Base-by-base conservation (phyloP, 2,888 invertebrate species). In the Rugalucina vietnamica region DNA sequence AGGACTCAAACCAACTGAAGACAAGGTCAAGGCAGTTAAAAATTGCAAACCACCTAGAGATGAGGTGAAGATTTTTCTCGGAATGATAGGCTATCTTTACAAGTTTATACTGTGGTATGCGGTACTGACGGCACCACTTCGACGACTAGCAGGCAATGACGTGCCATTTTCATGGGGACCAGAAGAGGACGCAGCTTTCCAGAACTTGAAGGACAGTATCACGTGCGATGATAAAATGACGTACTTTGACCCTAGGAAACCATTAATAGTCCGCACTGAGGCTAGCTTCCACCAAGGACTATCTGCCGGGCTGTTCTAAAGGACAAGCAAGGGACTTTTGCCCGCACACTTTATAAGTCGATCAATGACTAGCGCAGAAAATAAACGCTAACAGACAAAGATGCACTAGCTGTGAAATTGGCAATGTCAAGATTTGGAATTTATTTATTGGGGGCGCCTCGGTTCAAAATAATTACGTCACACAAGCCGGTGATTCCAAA, bases 401-500 rank as follows among this genome's bases (percentile, higher is more conserved):
- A 54, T 54, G 54, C 54, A 21, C 4, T 54, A 4, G 54, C 54
- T 54, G 54, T 54, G 21, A 65, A 8, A 65, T 69, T 71, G 79
- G 76, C 76, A n/a, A 71, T 50, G 69, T 24, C 37, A 34, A 5
- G 71, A 65, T 75, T 83, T 50, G 27, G 75, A 18, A 79, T 79
- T 4, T 76, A 83, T 37, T 37, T 79, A 43, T 29, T 77, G 57
- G 78, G 84, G 54, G 81, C 84, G 27, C 77, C 81, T 50, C 74
- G 39, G 34, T 77, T 81, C 76, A 77, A 74, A 27, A 81, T 81
- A n/a, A 73, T 81, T n/a, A 84, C 84, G 21, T 34, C 71, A 37
- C 71, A 37, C 27, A 71, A 84, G 57, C 81, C 72, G 8, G 36
- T 81, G 18, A 18, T 80, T 1, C 65, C 79, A 32, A 18, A 75